phyloP scores from a whole-genome alignment of 2,113 vertebrate genomes.

The Melanocharis versteri region DNA sequence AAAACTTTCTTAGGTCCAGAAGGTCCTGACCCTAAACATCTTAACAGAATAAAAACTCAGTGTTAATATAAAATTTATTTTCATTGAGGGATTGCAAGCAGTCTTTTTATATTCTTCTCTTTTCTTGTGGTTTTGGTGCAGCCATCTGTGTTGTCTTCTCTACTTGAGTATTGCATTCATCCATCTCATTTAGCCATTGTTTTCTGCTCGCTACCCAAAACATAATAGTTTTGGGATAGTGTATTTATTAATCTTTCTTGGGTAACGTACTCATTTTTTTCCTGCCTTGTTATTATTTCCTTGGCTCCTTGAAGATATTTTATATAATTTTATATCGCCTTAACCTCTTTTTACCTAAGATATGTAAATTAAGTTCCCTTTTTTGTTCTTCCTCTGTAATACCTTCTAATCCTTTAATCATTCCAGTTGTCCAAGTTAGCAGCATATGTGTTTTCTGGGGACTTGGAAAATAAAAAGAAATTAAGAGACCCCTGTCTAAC shows the following conservation, averaged over 20 bases:
- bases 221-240: background rate
- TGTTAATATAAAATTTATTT: background rate
- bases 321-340: background rate
- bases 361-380: slow-evolving; percentile 30
- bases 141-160: background rate
- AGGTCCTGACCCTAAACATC: background rate
- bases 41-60: background rate
- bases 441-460: background rate
- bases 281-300: background rate
- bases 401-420: slow-evolving; percentile 1
- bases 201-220: background rate
- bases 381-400: background rate
- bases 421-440: background rate
- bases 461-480: background rate
- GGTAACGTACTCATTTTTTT: background rate
- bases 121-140: background rate
- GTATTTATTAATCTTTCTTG: background rate
- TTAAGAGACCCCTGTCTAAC: background rate
- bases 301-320: background rate
- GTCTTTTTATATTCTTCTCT: background rate
- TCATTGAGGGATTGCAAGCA: background rate
- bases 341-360: slow-evolving; percentile 27
- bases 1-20: background rate
- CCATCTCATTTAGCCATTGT: background rate
- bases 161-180: background rate